phyloP scores from a whole-genome alignment of 2,113 vertebrate species.

The Rhinoderma darwinii region DNA sequence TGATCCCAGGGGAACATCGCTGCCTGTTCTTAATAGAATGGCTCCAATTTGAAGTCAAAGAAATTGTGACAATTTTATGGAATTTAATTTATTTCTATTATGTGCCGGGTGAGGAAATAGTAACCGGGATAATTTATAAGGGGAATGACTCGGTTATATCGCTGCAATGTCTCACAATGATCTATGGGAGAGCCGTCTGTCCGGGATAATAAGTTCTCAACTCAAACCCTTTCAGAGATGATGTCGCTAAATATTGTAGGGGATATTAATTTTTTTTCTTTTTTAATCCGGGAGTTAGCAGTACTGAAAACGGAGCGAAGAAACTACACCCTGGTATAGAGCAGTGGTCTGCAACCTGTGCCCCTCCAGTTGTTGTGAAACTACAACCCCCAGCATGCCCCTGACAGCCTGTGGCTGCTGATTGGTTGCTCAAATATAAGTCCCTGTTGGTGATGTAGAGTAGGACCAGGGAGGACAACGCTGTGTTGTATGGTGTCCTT shows the following conservation, averaged over 20 bases:
- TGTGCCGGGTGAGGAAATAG: conserved; percentile 14
- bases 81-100: conserved; percentile 47
- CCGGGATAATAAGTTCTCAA: not conserved
- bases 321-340: not conserved
- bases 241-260: not conserved
- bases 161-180: not conserved
- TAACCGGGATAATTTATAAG: conserved; percentile 13
- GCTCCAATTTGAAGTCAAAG: conserved; percentile 14
- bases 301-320: not conserved
- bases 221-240: not conserved
- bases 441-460: too few species aligned
- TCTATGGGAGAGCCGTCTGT: not conserved
- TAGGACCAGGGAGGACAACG: too few species aligned
- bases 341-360: not conserved
- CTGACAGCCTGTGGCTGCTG: not conserved
- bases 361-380: not conserved
- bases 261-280: too few species aligned
- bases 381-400: not conserved
- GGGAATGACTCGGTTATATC: not conserved
- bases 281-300: not conserved
- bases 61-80: conserved; percentile 40
- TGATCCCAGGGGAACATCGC: not conserved
- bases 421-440: too few species aligned
- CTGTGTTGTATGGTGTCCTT: too few species aligned
- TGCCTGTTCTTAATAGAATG: not conserved